A percentile compares a stretch with the other conserved stretches of the same genome.
phyloP scores from a whole-genome alignment of 92 coral and sea anemone species.

The Phenganax marumi region DNA sequence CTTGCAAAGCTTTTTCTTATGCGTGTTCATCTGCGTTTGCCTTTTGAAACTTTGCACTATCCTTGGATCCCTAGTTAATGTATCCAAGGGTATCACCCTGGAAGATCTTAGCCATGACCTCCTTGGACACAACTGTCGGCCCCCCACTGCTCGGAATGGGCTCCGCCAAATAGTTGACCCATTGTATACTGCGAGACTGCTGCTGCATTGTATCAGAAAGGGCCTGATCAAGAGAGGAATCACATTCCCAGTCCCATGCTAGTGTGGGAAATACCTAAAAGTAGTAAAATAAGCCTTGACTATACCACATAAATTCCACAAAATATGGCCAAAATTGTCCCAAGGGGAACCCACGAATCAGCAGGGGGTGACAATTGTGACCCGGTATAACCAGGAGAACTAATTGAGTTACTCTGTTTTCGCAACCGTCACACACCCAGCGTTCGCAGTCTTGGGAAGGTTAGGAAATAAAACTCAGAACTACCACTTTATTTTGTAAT shows the following conservation, averaged over 20 bases:
- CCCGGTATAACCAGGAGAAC: constrained; percentile 6
- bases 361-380: not conserved
- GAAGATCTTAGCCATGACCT: not conserved
- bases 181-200: not conserved
- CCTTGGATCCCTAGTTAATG: no score
- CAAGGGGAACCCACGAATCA: not conserved
- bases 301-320: no score
- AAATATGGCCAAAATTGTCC: not conserved
- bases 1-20: no score
- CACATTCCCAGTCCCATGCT: constrained; percentile 20
- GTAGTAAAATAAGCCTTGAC: not conserved
- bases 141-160: constrained; percentile 12
- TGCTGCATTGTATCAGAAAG: not conserved
- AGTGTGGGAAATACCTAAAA: constrained; percentile 1
- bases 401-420: constrained; percentile 15
- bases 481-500: not conserved
- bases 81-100: not conserved
- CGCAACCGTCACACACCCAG: constrained; percentile 12
- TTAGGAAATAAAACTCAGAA: not conserved
- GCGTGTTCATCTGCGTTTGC: no score
- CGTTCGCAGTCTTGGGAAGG: not conserved
- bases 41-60: no score
- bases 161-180: not conserved
- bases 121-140: not conserved
- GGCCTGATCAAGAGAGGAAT: not conserved